These are phyloP conservation scores for Sebastes hubbsi DNA, from an alignment of 2,797 vertebrate genomes.

Conservation along the genomic window DNA sequence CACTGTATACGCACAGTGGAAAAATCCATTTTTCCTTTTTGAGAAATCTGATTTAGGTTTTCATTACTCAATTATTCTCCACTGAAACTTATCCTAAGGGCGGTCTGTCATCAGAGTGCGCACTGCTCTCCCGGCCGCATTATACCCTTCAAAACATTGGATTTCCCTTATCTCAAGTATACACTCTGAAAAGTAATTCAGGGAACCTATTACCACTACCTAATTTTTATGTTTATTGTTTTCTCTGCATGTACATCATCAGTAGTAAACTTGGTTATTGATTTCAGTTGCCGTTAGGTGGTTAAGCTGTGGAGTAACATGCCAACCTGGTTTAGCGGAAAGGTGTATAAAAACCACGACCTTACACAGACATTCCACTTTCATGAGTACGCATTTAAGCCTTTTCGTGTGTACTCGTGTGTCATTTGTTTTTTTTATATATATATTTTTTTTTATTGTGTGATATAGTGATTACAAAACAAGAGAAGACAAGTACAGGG, in stretches of 20 bases:
- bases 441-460: too few relatives aligned
- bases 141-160: conserved; percentile 28
- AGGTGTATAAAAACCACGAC: too few relatives aligned
- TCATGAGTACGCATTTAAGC: too few relatives aligned
- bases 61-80: conserved; percentile 62
- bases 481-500: too few relatives aligned
- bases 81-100: conserved; percentile 49
- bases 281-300: neutral
- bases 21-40: conserved; percentile 65
- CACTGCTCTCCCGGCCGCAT: neutral
- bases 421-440: too few relatives aligned
- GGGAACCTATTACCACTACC: neutral
- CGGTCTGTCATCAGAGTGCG: conserved; percentile 47
- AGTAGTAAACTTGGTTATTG: neutral
- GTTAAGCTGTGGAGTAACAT: neutral
- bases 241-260: neutral
- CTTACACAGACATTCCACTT: too few relatives aligned
- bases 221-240: neutral
- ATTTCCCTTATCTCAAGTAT: conserved; percentile 28
- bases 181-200: neutral
- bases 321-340: too few relatives aligned
- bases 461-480: too few relatives aligned
- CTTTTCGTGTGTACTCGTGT: too few relatives aligned
- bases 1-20: neutral
- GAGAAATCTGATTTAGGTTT: conserved; percentile 67